Base-by-base conservation (phyloP, 2,797 vertebrate genomes). In the Danio albolineatus region DNA sequence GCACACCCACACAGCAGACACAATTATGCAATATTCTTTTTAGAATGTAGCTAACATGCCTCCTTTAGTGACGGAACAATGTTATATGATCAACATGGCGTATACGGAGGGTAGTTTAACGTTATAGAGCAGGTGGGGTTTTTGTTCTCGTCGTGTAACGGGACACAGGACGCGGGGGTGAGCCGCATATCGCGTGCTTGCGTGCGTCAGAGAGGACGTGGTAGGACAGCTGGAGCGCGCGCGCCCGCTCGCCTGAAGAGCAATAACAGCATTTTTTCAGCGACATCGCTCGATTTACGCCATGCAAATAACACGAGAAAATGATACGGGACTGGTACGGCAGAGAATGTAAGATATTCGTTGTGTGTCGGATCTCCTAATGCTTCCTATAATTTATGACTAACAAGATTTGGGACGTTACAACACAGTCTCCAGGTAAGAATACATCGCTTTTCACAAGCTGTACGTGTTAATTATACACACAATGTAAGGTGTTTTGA, bases 121-220 rank as follows among this genome's bases (percentile, higher is more conserved):
- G 36, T 57, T 44, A 72, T 62, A 64, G 59, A 79, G 77, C 69
- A 79, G 77, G 69, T 79, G 69, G 77, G 67, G 14, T 70, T 79
- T 70, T 53, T 76, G 72, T 79, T 54, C 72, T 59, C 59, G 57
- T 74, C 72, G 73, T 75, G 79, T 59, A 81, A 62, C 73, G 79
- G 79, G 79, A 81, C 79, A 81, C 79, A 81, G 79, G 57, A 56
- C 71, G 76, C 82, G 79, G 79, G 80, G 80, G 72, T 79, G 83
- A 82, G 80, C 76, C 48, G 56, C 61, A 66, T 60, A 71, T 80
- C 69, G 76, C 70, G 81, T 57, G 77, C 73, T 76, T 73, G 79
- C 59, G 82, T 86, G 85, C 85, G 85, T 86, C 85, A 86, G 76
- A 83, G 77, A 79, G 28, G 75, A 79, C 82, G 65, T 67, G 48